Evolutionary conservation across 2,797 vertebrate genomes (phyloP).

Genomic region (Selene dorsalis): DNA sequence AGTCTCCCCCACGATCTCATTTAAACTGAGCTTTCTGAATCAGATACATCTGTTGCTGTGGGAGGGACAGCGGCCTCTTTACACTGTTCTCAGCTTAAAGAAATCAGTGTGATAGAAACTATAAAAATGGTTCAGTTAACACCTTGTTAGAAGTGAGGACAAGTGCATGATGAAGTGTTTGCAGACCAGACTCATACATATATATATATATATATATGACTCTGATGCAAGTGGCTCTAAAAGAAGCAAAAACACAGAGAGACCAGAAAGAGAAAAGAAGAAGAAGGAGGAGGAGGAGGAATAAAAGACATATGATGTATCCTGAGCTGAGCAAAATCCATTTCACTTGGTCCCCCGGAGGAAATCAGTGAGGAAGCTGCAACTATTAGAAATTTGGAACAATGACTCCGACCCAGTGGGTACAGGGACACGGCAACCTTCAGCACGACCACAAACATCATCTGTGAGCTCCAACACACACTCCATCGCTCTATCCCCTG

Average conservation of each 20-base stretch:
- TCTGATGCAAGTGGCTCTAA: neutral
- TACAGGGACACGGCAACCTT: constrained; percentile 63
- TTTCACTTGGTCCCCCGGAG: constrained; percentile 66
- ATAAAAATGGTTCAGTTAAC: neutral
- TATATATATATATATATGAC: neutral
- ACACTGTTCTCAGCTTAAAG: neutral
- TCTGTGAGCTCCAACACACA: constrained; percentile 14
- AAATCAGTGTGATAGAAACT: neutral
- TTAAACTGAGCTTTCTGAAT: neutral
- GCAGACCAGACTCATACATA: neutral
- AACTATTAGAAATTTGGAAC: constrained; percentile 68
- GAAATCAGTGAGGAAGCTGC: constrained; percentile 67
- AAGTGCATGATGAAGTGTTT: constrained; percentile 1
- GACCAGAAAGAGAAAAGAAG: constrained; percentile 16
- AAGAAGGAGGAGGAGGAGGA: neutral
- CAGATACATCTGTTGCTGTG: neutral
- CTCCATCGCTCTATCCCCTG: neutral
- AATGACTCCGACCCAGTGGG: constrained; percentile 64
- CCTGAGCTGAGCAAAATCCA: constrained; percentile 60
- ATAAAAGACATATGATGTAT: constrained; percentile 31
- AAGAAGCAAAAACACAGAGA: neutral
- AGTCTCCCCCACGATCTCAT: too few species aligned
- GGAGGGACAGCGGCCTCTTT: neutral
- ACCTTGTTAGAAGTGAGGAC: neutral
- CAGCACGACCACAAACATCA: constrained; percentile 35